Percentiles rank a stretch among this genome's conserved stretches.
phyloP scores from a whole-genome alignment of 2,888 invertebrate species.

The Nymphalis urticae region DNA sequence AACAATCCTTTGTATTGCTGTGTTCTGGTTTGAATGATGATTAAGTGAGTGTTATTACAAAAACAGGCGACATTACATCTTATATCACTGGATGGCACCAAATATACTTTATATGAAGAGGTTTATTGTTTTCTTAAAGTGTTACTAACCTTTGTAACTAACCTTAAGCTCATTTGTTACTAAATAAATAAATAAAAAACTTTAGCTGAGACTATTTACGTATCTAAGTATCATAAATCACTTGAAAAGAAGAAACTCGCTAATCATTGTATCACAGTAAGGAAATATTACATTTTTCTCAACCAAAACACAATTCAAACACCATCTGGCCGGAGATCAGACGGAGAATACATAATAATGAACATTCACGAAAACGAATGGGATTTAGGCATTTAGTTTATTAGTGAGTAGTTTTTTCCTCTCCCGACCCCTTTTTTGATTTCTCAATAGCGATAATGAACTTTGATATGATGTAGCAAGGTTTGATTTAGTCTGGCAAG shows the following conservation, averaged over 20 bases:
- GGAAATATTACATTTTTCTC: constrained; percentile 18
- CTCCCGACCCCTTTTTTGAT: constrained; percentile 13
- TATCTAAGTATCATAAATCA: no score
- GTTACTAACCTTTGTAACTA: no score
- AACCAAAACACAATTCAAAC: constrained; percentile 30
- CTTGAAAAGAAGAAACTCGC: background rate
- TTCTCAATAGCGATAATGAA: constrained; percentile 13
- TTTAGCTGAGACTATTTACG: no score
- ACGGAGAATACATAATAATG: constrained; percentile 45
- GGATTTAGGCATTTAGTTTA: constrained; percentile 39
- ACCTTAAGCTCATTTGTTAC: no score
- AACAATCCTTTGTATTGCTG: no score
- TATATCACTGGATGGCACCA: no score
- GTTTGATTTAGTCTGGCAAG: constrained; percentile 1
- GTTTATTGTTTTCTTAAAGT: no score
- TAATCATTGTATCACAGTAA: constrained; percentile 7
- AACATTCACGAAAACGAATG: constrained; percentile 41
- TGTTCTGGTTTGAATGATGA: no score
- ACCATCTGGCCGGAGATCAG: constrained; percentile 41
- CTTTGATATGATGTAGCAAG: constrained; percentile 5
- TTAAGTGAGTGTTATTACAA: no score
- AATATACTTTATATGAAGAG: no score
- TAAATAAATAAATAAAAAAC: no score
- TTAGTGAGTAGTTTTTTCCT: constrained; percentile 28
- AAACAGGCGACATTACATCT: no score